Evolutionary conservation across 53 echinoderm and acorn worm species (phyloP).

Genomic region (Echinarachnius parma): DNA sequence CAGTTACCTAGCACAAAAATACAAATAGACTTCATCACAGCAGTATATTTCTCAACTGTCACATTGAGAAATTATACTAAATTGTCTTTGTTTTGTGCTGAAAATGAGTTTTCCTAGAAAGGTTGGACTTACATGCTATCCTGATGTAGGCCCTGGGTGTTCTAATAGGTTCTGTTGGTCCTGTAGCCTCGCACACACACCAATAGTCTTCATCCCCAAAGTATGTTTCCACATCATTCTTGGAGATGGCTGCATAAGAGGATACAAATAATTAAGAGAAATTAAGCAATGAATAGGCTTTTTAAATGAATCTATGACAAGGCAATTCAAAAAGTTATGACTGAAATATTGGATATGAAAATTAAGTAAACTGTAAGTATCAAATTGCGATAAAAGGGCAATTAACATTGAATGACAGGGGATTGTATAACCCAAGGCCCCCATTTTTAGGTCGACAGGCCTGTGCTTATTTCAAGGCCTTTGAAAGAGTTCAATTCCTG

Average conservation of each 20-base stretch:
- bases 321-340: no score
- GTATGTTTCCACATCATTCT: slow-evolving; percentile 58
- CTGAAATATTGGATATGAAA: no score
- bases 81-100: not conserved
- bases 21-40: slow-evolving; percentile 56
- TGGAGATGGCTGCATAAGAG: slow-evolving; percentile 58
- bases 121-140: slow-evolving; percentile 76
- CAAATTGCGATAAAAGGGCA: no score
- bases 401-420: no score
- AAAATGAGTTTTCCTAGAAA: not conserved
- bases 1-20: slow-evolving; percentile 65
- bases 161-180: slow-evolving; percentile 14
- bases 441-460: no score
- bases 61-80: not conserved
- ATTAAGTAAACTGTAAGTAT: no score
- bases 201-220: slow-evolving; percentile 64
- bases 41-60: slow-evolving; percentile 42
- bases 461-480: no score
- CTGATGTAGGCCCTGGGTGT: slow-evolving; percentile 64
- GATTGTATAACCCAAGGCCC: no score
- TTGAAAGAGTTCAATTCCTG: no score
- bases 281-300: not conserved
- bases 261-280: not conserved
- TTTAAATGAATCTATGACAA: no score
- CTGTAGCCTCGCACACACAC: slow-evolving; percentile 68